Percentiles rank a stretch among this genome's conserved stretches.
phyloP scores from a whole-genome alignment of 2,888 invertebrate genomes.

The Microdon myrmicae region DNA sequence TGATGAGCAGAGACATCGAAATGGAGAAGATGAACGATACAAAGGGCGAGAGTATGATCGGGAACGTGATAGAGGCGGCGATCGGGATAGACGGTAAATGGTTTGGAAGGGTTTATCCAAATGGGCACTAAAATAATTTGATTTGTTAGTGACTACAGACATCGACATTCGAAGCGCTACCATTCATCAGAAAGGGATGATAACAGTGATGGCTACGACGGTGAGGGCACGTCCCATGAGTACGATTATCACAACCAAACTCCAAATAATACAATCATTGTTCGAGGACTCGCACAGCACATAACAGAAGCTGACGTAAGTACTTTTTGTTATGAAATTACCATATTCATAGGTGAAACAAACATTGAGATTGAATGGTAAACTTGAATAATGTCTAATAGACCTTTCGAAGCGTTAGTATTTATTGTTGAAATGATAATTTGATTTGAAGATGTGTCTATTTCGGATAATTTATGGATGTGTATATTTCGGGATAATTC shows the following conservation, averaged over 20 bases:
- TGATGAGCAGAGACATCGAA: conserved; percentile 54
- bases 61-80: conserved; percentile 39
- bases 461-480: not conserved
- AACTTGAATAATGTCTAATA: conserved; percentile 2
- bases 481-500: too few species aligned
- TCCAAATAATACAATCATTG: conserved; percentile 79
- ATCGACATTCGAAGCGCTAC: conserved; percentile 55
- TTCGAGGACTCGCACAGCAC: conserved; percentile 78
- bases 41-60: conserved; percentile 54
- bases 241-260: conserved; percentile 70
- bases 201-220: conserved; percentile 60
- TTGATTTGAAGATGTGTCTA: not conserved
- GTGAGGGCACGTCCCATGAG: conserved; percentile 64
- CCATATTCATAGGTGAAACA: too few species aligned
- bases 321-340: conserved; percentile 54
- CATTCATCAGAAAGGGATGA: conserved; percentile 58
- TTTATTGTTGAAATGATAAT: too few species aligned
- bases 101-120: conserved; percentile 6
- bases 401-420: too few species aligned
- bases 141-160: conserved; percentile 34
- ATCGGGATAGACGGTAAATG: conserved; percentile 54
- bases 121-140: conserved; percentile 1
- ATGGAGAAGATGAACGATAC: conserved; percentile 55
- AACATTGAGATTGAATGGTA: not conserved
- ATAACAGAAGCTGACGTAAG: conserved; percentile 82